Evolutionary conservation across 1,140 invertebrate genomes (phyloP), one percentile per base, ranked within the genome.

Genomic region (Orchestia grillus): DNA sequence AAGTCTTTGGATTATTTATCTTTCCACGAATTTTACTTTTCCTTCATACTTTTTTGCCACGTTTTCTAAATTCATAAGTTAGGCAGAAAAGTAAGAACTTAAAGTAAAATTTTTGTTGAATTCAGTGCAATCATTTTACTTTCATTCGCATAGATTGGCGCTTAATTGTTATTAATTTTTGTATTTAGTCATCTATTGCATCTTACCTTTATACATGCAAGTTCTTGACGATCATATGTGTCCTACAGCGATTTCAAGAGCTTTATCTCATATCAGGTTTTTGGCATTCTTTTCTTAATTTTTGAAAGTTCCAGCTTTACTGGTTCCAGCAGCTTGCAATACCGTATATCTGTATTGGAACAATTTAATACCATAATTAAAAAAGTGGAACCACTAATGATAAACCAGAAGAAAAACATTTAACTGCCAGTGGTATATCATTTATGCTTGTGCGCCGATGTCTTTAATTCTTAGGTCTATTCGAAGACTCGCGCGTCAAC

Each of bases 211-310:
- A 47, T n/a, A 19, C 3, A 44, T 41, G 19, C 44, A 47, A 94
- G 92, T 94, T 94, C 44, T 94, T 45, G 43, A 47, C 40, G 40
- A 94, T 92, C 41, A 44, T 36, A 94, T 45, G 43, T 40, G 44
- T 44, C 16, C 43, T 40, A 47, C 47, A 94, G 92, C 92, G 44
- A 94, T 45, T 44, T 94, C 92, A 45, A 45, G 92, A 94, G 44
- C 92, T 94, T 40, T 16, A 42, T 44, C 43, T 94, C 92, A 94
- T 94, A 94, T 94, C 92, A 94, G 92, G 92, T 94, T 94, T 92
- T 94, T 94, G 92, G 92, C 92, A 94, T 94, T 94, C 92, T 94
- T 92, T 94, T 94, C 92, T 94, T 94, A 45, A 44, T 47, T 47
- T 94, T 94, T 45, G 43, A 47, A 94, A 44, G 92, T 47, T 47